A percentile compares a stretch with the other conserved stretches of the same genome.
These are phyloP conservation scores for Grantiella picta DNA, from an alignment of 2,113 vertebrate genomes.

Conservation along the genomic window DNA sequence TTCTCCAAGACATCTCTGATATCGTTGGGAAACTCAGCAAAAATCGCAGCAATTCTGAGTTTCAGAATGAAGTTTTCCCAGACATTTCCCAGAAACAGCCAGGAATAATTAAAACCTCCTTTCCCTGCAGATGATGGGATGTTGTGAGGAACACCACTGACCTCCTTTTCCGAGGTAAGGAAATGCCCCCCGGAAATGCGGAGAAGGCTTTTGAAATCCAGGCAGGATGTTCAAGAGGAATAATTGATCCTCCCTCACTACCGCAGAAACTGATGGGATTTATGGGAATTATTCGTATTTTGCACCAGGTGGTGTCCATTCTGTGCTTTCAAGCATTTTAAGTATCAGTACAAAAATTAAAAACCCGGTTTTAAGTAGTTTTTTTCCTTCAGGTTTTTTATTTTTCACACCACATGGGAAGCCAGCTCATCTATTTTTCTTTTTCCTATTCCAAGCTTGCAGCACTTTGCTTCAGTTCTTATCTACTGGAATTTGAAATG, in stretches of 20 bases:
- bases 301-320: neutral
- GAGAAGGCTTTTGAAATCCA: neutral
- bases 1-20: neutral
- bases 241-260: neutral
- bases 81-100: conserved; percentile 18
- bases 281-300: neutral
- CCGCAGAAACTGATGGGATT: neutral
- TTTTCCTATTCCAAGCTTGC: neutral
- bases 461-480: neutral
- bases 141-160: conserved; percentile 10
- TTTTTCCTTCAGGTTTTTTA: neutral
- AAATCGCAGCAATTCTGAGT: conserved; percentile 30
- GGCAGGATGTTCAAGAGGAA: neutral
- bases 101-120: conserved; percentile 32
- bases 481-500: neutral
- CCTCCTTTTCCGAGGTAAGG: conserved; percentile 10
- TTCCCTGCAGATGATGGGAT: conserved; percentile 2
- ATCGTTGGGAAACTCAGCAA: conserved; percentile 23
- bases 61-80: conserved; percentile 26
- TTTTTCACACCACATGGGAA: neutral
- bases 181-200: neutral
- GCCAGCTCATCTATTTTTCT: neutral
- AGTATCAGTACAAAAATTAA: neutral
- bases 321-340: neutral
- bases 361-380: accelerated